Evolutionary conservation across 1,140 invertebrate genomes (phyloP).

Genomic region (Bombus breviceps): DNA sequence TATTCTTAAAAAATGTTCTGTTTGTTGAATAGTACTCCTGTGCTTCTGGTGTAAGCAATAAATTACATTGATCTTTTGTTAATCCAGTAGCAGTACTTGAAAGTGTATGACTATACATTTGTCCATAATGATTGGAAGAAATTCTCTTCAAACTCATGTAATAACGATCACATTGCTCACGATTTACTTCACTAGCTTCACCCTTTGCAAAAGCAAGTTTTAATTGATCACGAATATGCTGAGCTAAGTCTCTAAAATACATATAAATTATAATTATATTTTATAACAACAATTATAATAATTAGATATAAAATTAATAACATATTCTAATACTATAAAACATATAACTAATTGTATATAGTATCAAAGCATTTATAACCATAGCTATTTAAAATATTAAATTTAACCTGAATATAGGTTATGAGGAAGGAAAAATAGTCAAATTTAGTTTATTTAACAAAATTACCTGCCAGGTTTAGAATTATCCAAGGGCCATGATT

Average conservation of each 20-base stretch:
- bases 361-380: not conserved
- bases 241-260: conserved; percentile 88
- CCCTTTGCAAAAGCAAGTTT: conserved; percentile 86
- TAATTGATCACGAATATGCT: conserved; percentile 88
- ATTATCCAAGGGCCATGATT: conserved; percentile 91
- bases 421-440: not conserved
- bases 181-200: conserved; percentile 82
- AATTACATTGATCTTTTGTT: conserved; percentile 87
- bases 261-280: conserved; percentile 48
- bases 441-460: conserved; percentile 1
- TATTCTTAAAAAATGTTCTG: conserved; percentile 52
- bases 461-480: conserved; percentile 88
- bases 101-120: conserved; percentile 85
- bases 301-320: not conserved
- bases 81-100: conserved; percentile 87
- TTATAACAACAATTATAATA: not conserved
- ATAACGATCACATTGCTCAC: conserved; percentile 86
- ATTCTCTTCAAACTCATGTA: conserved; percentile 88
- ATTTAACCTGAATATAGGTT: conserved; percentile 11
- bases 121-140: conserved; percentile 87
- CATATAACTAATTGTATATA: not conserved
- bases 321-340: not conserved
- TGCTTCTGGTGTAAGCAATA: conserved; percentile 88
- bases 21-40: conserved; percentile 85
- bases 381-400: not conserved